phyloP scores from a whole-genome alignment of 2,797 vertebrate genomes.

The Phoxinus dragarum region DNA sequence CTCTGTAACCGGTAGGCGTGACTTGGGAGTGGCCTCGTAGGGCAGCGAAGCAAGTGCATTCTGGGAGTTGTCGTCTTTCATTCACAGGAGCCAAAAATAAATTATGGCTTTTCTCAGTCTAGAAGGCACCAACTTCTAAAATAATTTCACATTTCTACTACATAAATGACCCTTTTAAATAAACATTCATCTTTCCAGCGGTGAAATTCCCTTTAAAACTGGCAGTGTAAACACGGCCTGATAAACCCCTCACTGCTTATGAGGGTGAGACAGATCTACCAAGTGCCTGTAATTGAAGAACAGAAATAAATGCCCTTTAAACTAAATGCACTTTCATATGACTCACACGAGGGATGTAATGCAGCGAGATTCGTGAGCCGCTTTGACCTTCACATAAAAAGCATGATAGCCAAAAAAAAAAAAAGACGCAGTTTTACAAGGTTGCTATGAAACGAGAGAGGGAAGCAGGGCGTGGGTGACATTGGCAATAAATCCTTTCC shows the following conservation, averaged over 20 bases:
- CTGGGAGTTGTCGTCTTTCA: too few species aligned
- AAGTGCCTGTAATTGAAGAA: background rate
- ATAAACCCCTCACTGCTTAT: background rate
- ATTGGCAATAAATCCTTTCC: background rate
- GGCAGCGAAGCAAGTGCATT: too few species aligned
- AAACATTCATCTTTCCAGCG: too few species aligned
- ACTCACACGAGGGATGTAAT: background rate
- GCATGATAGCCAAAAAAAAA: background rate
- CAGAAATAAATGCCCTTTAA: slow-evolving; percentile 7
- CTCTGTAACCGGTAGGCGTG: too few species aligned
- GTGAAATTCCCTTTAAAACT: background rate
- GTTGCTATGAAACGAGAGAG: background rate
- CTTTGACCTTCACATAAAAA: background rate
- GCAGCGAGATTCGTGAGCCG: background rate
- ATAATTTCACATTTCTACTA: too few species aligned
- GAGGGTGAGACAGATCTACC: background rate
- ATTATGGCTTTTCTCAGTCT: too few species aligned
- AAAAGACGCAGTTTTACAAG: background rate
- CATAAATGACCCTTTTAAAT: too few species aligned
- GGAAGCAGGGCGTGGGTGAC: background rate
- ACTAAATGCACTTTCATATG: background rate
- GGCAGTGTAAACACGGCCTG: background rate
- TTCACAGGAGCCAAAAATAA: too few species aligned
- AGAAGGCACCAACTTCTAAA: too few species aligned
- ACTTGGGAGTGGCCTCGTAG: too few species aligned